Evolutionary conservation across 2,888 invertebrate genomes (phyloP).

Genomic region (Phymatocera aterrima): DNA sequence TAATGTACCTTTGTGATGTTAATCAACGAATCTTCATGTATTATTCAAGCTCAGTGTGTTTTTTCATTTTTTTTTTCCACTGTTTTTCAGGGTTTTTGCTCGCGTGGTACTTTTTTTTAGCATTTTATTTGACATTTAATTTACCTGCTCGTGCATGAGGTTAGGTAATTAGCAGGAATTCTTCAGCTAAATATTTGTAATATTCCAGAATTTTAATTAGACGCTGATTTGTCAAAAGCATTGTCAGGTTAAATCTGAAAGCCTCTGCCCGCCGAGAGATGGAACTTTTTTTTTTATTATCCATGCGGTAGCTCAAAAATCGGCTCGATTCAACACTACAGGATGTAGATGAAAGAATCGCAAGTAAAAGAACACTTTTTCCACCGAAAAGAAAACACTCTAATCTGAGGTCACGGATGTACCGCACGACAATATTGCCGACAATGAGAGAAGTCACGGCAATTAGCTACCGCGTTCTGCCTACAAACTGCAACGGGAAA

Average conservation of each 20-base stretch:
- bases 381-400: neutral
- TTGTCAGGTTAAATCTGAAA: neutral
- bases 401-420: constrained; percentile 4
- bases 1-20: neutral
- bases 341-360: neutral
- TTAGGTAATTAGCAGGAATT: neutral
- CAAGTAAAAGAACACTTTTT: neutral
- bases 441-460: constrained; percentile 21
- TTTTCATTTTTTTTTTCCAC: neutral
- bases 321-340: neutral
- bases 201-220: neutral
- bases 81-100: neutral
- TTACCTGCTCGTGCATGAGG: neutral
- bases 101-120: neutral
- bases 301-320: neutral
- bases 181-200: neutral
- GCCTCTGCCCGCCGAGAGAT: neutral
- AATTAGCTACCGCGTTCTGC: neutral
- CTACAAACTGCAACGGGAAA: constrained; percentile 11
- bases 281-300: neutral
- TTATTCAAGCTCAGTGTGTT: neutral
- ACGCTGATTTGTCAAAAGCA: neutral
- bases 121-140: too few species aligned
- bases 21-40: neutral
- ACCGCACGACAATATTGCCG: constrained; percentile 32